Conservation (phyloP, 1,140 invertebrate species). For the Tetramorium simillimum region DNA sequence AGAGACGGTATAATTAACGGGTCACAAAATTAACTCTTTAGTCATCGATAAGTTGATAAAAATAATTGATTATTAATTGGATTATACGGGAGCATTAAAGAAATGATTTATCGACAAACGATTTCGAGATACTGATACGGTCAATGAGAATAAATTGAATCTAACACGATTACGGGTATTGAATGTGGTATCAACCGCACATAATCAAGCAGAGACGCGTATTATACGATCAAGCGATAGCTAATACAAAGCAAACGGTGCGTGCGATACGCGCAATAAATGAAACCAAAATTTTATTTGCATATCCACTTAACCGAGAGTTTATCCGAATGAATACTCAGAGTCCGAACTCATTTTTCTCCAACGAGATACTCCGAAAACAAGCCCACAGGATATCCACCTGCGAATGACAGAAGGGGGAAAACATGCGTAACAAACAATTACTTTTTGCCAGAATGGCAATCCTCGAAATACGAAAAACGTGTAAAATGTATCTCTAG, state of each 20-base stretch:
- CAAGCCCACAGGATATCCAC: neutral
- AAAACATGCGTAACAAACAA: slow-evolving; percentile 15
- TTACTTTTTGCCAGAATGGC: neutral
- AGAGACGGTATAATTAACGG: neutral
- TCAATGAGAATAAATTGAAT: slow-evolving; percentile 31
- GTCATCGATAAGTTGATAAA: neutral
- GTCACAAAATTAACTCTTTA: neutral
- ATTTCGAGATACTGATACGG: neutral
- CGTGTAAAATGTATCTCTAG: neutral
- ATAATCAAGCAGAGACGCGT: slow-evolving; percentile 4
- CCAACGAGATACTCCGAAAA: neutral
- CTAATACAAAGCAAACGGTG: neutral
- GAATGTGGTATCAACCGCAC: neutral
- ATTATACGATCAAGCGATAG: slow-evolving; percentile 3
- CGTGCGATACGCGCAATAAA: slow-evolving; percentile 12
- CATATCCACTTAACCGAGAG: slow-evolving; percentile 3
- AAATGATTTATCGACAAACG: slow-evolving; percentile 2
- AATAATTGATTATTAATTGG: neutral
- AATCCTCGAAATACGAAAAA: neutral
- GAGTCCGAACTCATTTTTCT: neutral
- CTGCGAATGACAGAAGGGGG: neutral
- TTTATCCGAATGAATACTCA: slow-evolving; percentile 16
- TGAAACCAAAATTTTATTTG: slow-evolving; percentile 32
- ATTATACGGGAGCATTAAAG: neutral
- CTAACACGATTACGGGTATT: slow-evolving; percentile 16